These are phyloP conservation scores for Poeciliopsis presidionis DNA, from an alignment of 2,797 vertebrate genomes.

Conservation along the genomic window DNA sequence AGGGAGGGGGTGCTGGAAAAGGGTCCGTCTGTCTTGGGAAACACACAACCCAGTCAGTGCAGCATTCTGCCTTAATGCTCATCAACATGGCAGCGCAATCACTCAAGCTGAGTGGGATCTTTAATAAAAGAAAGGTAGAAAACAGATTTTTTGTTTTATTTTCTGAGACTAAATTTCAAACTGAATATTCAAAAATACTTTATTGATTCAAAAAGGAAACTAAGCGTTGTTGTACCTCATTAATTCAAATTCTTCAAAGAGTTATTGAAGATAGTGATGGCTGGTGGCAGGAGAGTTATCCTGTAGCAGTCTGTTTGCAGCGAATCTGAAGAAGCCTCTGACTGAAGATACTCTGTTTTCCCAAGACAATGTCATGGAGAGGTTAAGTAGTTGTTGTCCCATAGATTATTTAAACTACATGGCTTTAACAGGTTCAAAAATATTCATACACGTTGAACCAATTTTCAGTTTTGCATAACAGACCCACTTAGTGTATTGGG, in stretches of 20 bases:
- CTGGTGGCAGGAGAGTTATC: too few species aligned
- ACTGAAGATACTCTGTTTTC: too few species aligned
- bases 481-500: not conserved
- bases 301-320: too few species aligned
- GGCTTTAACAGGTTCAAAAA: not conserved
- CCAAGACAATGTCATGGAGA: too few species aligned
- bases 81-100: constrained; percentile 36
- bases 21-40: constrained; percentile 36
- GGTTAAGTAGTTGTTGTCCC: not conserved
- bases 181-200: too few species aligned
- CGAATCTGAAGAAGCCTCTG: too few species aligned
- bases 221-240: too few species aligned
- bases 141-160: not conserved
- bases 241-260: too few species aligned
- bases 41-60: constrained; percentile 54
- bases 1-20: not conserved
- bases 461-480: not conserved
- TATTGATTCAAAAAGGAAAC: too few species aligned
- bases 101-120: constrained; percentile 31
- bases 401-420: not conserved
- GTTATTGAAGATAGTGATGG: too few species aligned
- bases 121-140: constrained; percentile 1
- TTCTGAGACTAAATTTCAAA: not conserved
- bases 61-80: constrained; percentile 6
- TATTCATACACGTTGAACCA: not conserved